Evolutionary conservation across 2,888 invertebrate species (phyloP), one percentile per base, ranked within the genome.

Genomic region (Apodemia mormo): DNA sequence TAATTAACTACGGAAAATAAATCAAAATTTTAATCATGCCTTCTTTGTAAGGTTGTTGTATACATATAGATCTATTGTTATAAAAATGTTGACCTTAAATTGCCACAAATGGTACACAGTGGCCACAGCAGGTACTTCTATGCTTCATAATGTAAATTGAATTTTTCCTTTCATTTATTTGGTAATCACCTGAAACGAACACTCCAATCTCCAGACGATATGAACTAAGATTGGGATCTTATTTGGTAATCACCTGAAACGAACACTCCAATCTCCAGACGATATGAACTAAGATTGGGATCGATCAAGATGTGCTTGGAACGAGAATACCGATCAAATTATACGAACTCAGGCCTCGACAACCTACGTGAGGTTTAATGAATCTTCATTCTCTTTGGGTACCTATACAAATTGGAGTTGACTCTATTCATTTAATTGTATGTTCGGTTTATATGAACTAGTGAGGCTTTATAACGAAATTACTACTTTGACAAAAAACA

Each of bases 271-370:
- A 56, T 56, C 56, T 29, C 56, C 56, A 56, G 56, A 56, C 29
- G 29, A 56, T 29, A 56, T 56, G 56, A 29, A 56, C 29, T 74
- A 73, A 73, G 71, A 70, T 71, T 68, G 30, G 68, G 67, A 71
- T 68, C 70, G 66, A 74, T 71, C 71, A 64, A 71, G 64, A 71
- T 74, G 71, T 73, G 70, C 69, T 71, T 68, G 37, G 70, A 66
- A 70, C 68, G 69, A 66, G 71, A 72, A 69, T 74, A 30, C 69
- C 70, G 66, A 71, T 70, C 67, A 71, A 73, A 73, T 73, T 72
- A 74, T 73, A 73, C 68, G 72, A 56, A 65, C 65, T 29, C 70
- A 14, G 56, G 65, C 70, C 49, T 61, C 68, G 68, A 43, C 54
- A 69, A 68, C 65, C 70, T 69, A 66, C 68, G 66, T 71, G 65